Conservation (phyloP, 2,888 invertebrate genomes). For the Athripsodes cinereus region DNA sequence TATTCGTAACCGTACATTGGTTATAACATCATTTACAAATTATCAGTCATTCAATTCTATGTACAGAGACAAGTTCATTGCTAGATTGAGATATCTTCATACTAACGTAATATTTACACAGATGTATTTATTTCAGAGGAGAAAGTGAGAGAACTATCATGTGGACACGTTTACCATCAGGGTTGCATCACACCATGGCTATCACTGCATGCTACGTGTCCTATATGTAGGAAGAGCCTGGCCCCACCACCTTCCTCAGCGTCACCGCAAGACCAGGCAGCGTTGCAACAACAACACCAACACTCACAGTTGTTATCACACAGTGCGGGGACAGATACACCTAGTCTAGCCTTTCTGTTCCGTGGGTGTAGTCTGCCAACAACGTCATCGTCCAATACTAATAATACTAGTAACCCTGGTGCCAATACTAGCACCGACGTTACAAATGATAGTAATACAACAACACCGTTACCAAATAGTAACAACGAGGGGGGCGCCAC, state of each 20-base stretch:
- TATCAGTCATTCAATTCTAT: too few species aligned
- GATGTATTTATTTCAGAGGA: constrained; percentile 58
- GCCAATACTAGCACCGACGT: background rate
- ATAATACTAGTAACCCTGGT: background rate
- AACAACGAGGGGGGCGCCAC: background rate
- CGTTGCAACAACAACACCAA: background rate
- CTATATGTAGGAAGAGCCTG: constrained; percentile 83
- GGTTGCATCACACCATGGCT: constrained; percentile 94
- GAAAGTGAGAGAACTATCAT: constrained; percentile 70
- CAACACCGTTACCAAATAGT: too few species aligned
- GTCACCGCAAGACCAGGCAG: too few species aligned
- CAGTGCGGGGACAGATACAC: constrained; percentile 5
- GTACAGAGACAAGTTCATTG: too few species aligned
- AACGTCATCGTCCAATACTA: background rate
- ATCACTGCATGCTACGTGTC: constrained; percentile 93
- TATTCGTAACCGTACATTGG: too few species aligned
- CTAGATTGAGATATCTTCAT: too few species aligned
- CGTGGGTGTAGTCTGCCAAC: constrained; percentile 16
- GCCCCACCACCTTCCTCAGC: constrained; percentile 34
- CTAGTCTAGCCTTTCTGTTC: constrained; percentile 18
- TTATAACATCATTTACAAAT: too few species aligned
- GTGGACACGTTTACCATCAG: constrained; percentile 88
- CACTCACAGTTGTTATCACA: too few species aligned
- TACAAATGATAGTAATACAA: background rate
- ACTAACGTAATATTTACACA: too few species aligned